These are phyloP conservation scores for Syrphus vitripennis DNA, from an alignment of 2,888 invertebrate genomes.

Conservation along the genomic window DNA sequence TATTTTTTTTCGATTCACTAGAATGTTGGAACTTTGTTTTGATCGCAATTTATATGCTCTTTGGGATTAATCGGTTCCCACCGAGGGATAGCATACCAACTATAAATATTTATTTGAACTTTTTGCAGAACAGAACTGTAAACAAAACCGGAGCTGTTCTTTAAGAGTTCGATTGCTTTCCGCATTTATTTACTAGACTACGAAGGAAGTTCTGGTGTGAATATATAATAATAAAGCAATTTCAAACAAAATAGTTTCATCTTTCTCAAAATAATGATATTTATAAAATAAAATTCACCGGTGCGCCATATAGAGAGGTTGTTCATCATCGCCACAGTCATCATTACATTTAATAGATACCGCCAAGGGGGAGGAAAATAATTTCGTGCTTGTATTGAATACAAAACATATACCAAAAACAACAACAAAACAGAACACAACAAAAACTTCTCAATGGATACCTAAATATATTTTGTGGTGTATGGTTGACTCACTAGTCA, in stretches of 20 bases:
- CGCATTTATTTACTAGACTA: too few species aligned
- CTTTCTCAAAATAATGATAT: neutral
- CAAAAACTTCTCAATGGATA: conserved; percentile 64
- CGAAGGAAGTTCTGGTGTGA: too few species aligned
- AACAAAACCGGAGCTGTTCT: too few species aligned
- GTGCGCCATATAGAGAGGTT: neutral
- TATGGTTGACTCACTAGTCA: conserved; percentile 34
- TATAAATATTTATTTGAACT: too few species aligned
- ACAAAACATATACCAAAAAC: conserved; percentile 3
- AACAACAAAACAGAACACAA: conserved; percentile 15
- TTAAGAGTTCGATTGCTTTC: too few species aligned
- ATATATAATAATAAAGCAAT: neutral
- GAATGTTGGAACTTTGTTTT: too few species aligned
- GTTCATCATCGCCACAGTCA: neutral
- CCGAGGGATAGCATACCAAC: too few species aligned
- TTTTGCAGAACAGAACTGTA: too few species aligned
- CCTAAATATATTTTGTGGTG: conserved; percentile 27
- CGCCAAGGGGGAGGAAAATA: neutral
- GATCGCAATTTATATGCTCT: too few species aligned
- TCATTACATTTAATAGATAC: neutral
- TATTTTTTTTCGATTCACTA: too few species aligned
- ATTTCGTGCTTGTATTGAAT: conserved; percentile 13
- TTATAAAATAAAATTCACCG: conserved; percentile 6
- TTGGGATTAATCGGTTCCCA: too few species aligned
- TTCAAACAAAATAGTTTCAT: neutral